Evolutionary conservation across 2,797 vertebrate species (phyloP).

Genomic region (Parotocinclus haroldoi): DNA sequence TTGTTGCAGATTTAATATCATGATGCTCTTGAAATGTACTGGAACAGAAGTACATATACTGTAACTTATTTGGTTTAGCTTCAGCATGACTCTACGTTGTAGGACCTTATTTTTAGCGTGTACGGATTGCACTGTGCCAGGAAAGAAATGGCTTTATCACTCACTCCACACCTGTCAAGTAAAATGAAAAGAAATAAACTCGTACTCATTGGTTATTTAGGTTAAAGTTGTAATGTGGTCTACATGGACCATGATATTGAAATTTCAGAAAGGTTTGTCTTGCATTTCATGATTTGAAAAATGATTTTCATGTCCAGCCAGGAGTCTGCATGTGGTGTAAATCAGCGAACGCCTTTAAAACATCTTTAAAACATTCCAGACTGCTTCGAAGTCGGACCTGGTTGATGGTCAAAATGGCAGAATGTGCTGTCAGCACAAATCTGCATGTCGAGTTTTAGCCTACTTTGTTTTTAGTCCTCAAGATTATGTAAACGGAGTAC

Average conservation of each 20-base stretch:
- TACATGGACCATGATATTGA: slow-evolving; percentile 4
- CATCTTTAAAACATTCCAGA: slow-evolving; percentile 56
- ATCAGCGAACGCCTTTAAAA: not conserved
- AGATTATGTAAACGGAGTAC: slow-evolving; percentile 37
- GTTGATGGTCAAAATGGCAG: slow-evolving; percentile 29
- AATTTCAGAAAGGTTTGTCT: slow-evolving; percentile 13
- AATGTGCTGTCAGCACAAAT: slow-evolving; percentile 28
- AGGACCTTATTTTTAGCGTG: slow-evolving; percentile 27
- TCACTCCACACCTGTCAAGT: slow-evolving; percentile 36
- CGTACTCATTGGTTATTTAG: slow-evolving; percentile 34
- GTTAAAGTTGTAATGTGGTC: slow-evolving; percentile 24
- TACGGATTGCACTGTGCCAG: slow-evolving; percentile 32
- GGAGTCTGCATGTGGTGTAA: not conserved
- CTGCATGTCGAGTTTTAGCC: slow-evolving; percentile 35
- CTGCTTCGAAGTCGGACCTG: slow-evolving; percentile 15
- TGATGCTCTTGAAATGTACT: slow-evolving; percentile 25
- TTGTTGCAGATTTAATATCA: slow-evolving; percentile 34
- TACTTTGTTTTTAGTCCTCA: slow-evolving; percentile 43
- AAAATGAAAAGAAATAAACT: slow-evolving; percentile 49
- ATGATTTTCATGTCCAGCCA: not conserved
- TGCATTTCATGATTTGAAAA: not conserved
- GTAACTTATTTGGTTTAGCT: slow-evolving; percentile 40
- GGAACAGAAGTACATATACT: slow-evolving; percentile 24
- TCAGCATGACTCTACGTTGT: slow-evolving; percentile 42
- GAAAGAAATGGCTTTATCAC: slow-evolving; percentile 15